phyloP scores from a whole-genome alignment of 2,113 vertebrate genomes.

The Microtus richardsoni region DNA sequence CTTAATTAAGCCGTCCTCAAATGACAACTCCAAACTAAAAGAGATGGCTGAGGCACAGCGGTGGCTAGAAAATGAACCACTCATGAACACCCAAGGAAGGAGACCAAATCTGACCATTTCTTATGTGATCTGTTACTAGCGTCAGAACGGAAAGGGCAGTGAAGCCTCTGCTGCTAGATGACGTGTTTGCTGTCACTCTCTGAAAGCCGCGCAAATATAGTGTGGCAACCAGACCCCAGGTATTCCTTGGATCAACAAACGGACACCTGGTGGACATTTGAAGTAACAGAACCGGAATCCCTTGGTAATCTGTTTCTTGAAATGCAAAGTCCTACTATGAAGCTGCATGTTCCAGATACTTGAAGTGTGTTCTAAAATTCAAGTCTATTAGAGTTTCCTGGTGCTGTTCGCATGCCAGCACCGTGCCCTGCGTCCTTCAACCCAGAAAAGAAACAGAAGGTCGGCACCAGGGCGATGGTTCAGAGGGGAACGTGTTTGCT shows the following conservation, averaged over 20 bases:
- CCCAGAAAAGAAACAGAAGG: constrained; percentile 41
- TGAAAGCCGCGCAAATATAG: constrained; percentile 8
- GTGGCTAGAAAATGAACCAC: constrained; percentile 35
- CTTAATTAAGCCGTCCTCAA: constrained; percentile 71
- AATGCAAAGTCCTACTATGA: background rate
- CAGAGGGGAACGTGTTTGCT: background rate
- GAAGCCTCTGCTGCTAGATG: background rate
- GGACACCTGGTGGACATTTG: constrained; percentile 22
- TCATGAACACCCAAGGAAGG: background rate
- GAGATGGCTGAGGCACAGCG: constrained; percentile 8
- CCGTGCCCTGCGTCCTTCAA: background rate
- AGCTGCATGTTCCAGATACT: background rate
- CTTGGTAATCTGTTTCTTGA: background rate
- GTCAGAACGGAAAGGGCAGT: background rate
- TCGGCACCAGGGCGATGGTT: too few species aligned
- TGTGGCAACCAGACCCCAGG: background rate
- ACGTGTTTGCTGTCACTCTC: background rate
- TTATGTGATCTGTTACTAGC: constrained; percentile 9
- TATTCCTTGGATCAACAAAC: background rate
- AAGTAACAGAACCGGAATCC: background rate
- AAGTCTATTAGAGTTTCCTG: background rate
- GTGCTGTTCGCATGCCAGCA: background rate
- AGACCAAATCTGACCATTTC: background rate
- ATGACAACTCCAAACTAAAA: constrained; percentile 47
- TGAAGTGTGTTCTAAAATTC: constrained; percentile 48